Conservation (phyloP, 23 tunicate genomes). For the Corella eumyota region DNA sequence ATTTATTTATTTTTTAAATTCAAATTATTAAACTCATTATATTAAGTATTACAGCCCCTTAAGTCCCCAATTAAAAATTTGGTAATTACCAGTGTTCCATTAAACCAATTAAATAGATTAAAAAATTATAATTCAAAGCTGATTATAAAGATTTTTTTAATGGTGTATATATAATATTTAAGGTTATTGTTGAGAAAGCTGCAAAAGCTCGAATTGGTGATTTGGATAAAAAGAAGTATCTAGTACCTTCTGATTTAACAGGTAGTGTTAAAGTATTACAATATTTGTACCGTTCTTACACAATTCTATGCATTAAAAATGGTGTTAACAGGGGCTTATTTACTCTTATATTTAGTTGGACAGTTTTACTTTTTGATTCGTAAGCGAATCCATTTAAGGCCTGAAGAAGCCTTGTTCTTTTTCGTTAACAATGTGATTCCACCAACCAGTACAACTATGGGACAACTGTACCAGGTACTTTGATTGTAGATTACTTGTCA, state of each 20-base stretch:
- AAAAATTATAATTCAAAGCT: background rate
- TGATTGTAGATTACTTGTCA: background rate
- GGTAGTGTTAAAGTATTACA: constrained; percentile 17
- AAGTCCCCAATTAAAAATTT: background rate
- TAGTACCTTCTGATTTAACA: constrained; percentile 94
- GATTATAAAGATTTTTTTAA: background rate
- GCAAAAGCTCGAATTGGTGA: constrained; percentile 81
- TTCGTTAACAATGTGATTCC: constrained; percentile 95
- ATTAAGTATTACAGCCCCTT: background rate
- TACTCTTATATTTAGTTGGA: constrained; percentile 43
- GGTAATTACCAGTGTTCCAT: too few relatives aligned
- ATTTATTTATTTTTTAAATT: background rate
- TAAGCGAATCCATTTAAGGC: constrained; percentile 80
- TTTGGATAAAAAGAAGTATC: constrained; percentile 89
- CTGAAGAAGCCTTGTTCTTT: constrained; percentile 96
- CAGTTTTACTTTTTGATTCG: constrained; percentile 93
- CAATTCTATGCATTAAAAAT: background rate
- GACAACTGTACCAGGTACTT: constrained; percentile 84
- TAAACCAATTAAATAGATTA: too few relatives aligned
- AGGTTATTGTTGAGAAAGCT: constrained; percentile 88
- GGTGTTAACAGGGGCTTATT: background rate
- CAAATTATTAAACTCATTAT: background rate
- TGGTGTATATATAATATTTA: background rate
- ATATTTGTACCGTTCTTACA: background rate
- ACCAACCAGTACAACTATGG: constrained; percentile 91